Conservation (phyloP, 1,140 invertebrate species). For the Drosophila pandora region DNA sequence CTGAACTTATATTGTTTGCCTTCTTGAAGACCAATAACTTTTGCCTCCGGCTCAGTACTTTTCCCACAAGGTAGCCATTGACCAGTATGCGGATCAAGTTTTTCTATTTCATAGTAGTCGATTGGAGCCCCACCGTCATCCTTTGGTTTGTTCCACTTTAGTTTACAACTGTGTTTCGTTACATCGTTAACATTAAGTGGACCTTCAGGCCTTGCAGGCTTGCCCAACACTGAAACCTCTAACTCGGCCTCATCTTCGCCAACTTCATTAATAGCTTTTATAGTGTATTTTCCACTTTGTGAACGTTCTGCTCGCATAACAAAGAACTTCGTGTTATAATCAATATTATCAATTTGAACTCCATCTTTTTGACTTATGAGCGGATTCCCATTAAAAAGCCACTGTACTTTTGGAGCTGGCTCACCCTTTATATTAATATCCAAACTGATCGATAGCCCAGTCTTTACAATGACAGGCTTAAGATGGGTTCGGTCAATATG, state of each 20-base stretch:
- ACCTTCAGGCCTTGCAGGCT: slow-evolving; percentile 92
- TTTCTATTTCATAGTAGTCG: slow-evolving; percentile 99
- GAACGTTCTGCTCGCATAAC: slow-evolving; percentile 91
- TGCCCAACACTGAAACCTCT: slow-evolving; percentile 93
- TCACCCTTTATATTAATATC: slow-evolving; percentile 97
- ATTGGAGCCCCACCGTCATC: slow-evolving; percentile 96
- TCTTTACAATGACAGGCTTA: slow-evolving; percentile 93
- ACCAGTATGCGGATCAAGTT: slow-evolving; percentile 95
- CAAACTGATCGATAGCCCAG: slow-evolving; percentile 94
- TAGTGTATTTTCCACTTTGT: slow-evolving; percentile 95
- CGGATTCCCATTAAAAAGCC: slow-evolving; percentile 93
- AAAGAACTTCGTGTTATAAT: slow-evolving; percentile 96
- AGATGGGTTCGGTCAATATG: slow-evolving; percentile 96
- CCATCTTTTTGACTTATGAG: slow-evolving; percentile 88
- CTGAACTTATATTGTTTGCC: slow-evolving; percentile 99
- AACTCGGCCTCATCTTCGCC: slow-evolving; percentile 97
- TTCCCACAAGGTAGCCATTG: slow-evolving; percentile 95
- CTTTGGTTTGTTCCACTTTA: slow-evolving; percentile 97
- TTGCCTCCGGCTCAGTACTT: slow-evolving; percentile 91
- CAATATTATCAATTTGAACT: slow-evolving; percentile 92
- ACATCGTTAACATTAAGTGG: slow-evolving; percentile 95
- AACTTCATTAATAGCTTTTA: slow-evolving; percentile 96
- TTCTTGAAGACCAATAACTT: slow-evolving; percentile 93
- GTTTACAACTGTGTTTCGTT: slow-evolving; percentile 96
- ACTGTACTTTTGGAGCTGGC: slow-evolving; percentile 95